Base-by-base conservation (phyloP, 2,113 vertebrate species). In the Pelobates fuscus region DNA sequence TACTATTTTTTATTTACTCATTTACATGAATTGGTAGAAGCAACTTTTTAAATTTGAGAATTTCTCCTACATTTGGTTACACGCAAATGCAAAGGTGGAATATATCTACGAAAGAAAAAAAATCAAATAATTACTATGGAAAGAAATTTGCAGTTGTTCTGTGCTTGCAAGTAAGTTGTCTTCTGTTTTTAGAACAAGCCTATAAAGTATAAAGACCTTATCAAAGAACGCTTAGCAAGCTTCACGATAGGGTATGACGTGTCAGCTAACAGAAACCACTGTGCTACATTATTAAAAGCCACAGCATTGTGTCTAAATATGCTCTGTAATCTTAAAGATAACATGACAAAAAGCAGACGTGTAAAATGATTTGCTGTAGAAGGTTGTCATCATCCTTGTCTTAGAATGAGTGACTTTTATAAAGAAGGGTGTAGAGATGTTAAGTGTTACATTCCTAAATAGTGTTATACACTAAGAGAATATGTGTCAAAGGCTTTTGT, bases 231-330 rank as follows among this genome's bases (percentile, higher is more conserved):
- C 79, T 80, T 82, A 81, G 82, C 83, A 82, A 78, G 79, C 82
- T 88, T 82, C 37, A 59, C 79, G 88, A 89, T 86, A 88, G 83
- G 54, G 81, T 85, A 83, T 81, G 84, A 92, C 73, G 92, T 89
- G 90, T 88, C 85, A 89, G 77, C 77, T 89, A 91, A 49, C 85
- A 92, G 89, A 90, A 90, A 88, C 86, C 91, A 85, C 87, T 78
- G 64, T 70, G 57, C 49, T 71, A 77, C 15, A 68, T 66, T 88
- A 85, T 54, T 81, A 25, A 21, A 80, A 80, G 80, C 82, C 78
- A 84, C 74, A 80, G 69, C 83, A 82, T 86, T 79, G 83, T 83
- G 79, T 86, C 82, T 82, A 86, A 89, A 85, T 87, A 82, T 14
- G 1, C 41, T 10, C 75, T 80, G 71, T 80, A 87, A 82, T 85